These are phyloP conservation scores for Ophion ventricosus DNA, from an alignment of 2,888 invertebrate species.

Conservation along the genomic window DNA sequence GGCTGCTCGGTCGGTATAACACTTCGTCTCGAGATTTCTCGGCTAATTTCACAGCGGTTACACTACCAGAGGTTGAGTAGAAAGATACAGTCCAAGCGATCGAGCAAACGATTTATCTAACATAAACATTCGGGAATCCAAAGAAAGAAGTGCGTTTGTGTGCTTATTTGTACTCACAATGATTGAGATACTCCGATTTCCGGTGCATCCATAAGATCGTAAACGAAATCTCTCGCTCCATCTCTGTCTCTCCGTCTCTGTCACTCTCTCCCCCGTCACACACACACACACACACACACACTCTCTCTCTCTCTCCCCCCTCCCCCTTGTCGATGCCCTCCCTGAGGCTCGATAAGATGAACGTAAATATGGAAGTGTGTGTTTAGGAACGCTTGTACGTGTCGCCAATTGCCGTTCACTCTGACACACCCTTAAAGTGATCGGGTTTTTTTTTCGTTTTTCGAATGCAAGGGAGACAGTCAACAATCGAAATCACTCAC, in stretches of 20 bases:
- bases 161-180: neutral
- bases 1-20: too few species aligned
- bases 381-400: conserved; percentile 67
- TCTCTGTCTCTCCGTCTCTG: too few species aligned
- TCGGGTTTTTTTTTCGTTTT: conserved; percentile 74
- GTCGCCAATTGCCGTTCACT: conserved; percentile 74
- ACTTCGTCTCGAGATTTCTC: neutral
- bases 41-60: neutral
- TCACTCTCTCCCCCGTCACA: neutral
- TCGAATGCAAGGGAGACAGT: conserved; percentile 75
- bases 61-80: neutral
- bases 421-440: conserved; percentile 82
- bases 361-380: conserved; percentile 59
- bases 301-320: conserved; percentile 5
- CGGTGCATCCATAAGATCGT: conserved; percentile 28
- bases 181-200: conserved; percentile 30
- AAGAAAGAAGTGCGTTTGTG: neutral
- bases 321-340: neutral
- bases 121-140: neutral
- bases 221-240: conserved; percentile 16
- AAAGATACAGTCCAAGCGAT: neutral
- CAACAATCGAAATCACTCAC: conserved; percentile 68
- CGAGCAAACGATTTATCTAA: neutral
- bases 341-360: conserved; percentile 23
- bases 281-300: too few species aligned